phyloP scores from a whole-genome alignment of 2,888 invertebrate genomes.

The Rosalia funebris region DNA sequence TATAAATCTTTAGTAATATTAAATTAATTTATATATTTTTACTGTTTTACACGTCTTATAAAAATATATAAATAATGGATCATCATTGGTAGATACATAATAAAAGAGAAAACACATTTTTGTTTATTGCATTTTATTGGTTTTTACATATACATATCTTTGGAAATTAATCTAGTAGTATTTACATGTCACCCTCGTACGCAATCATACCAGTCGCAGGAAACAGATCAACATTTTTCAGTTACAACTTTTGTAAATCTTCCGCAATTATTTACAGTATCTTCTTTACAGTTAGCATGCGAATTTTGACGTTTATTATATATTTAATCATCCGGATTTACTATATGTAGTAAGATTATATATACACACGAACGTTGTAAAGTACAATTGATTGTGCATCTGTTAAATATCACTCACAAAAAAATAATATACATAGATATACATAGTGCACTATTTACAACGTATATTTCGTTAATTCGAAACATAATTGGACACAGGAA shows the following conservation, averaged over 20 bases:
- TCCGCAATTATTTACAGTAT: no score
- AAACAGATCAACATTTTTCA: no score
- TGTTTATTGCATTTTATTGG: not conserved
- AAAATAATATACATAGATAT: constrained; percentile 32
- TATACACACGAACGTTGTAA: not conserved
- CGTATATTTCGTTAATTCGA: not conserved
- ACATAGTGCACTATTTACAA: constrained; percentile 29
- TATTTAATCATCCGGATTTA: no score
- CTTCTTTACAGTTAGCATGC: no score
- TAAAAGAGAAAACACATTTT: not conserved
- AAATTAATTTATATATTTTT: no score
- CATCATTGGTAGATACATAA: no score
- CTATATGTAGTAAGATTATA: not conserved
- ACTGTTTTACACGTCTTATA: no score
- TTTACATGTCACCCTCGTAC: not conserved
- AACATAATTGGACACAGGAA: not conserved
- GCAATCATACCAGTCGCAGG: not conserved
- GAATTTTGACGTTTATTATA: no score
- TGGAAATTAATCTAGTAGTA: not conserved
- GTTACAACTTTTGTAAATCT: no score
- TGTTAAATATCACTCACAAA: constrained; percentile 32
- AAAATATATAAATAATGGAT: no score
- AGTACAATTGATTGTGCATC: constrained; percentile 29
- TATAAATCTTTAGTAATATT: no score
- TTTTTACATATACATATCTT: constrained; percentile 2